phyloP scores from a whole-genome alignment of 2,888 invertebrate species.

The Pediacus dermestoides region DNA sequence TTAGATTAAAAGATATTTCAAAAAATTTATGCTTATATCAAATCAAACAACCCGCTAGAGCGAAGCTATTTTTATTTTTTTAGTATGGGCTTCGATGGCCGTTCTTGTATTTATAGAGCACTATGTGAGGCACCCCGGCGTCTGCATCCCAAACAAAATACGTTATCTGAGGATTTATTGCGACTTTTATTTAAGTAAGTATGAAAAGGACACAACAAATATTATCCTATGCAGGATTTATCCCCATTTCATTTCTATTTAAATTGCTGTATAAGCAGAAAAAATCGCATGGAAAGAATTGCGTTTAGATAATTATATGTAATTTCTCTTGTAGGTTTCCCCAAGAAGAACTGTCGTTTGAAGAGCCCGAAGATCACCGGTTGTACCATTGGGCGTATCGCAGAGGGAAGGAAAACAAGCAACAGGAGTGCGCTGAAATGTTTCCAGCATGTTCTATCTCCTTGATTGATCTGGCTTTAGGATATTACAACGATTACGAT shows the following conservation, averaged over 20 bases:
- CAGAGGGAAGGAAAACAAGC: constrained; percentile 46
- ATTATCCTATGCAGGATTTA: no score
- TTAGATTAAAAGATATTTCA: no score
- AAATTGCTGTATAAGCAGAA: background rate
- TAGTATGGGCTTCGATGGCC: constrained; percentile 73
- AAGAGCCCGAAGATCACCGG: constrained; percentile 63
- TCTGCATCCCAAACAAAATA: constrained; percentile 53
- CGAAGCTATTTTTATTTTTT: constrained; percentile 26
- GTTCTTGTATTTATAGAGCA: constrained; percentile 66
- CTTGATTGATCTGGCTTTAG: constrained; percentile 66
- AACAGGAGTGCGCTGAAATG: constrained; percentile 50
- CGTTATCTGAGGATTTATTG: constrained; percentile 68
- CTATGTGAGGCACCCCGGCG: constrained; percentile 70
- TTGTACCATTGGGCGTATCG: constrained; percentile 65
- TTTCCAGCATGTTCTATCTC: constrained; percentile 60
- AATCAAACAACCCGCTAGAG: no score
- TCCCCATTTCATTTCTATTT: constrained; percentile 2
- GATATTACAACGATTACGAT: constrained; percentile 42
- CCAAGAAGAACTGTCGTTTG: constrained; percentile 57
- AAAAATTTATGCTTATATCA: no score
- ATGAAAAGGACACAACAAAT: no score
- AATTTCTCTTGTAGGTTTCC: constrained; percentile 57
- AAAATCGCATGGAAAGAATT: background rate
- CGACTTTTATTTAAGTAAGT: constrained; percentile 64
- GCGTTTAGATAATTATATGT: no score